Base-by-base conservation (phyloP, 1,140 invertebrate species). In the Rhysida immarginata region DNA sequence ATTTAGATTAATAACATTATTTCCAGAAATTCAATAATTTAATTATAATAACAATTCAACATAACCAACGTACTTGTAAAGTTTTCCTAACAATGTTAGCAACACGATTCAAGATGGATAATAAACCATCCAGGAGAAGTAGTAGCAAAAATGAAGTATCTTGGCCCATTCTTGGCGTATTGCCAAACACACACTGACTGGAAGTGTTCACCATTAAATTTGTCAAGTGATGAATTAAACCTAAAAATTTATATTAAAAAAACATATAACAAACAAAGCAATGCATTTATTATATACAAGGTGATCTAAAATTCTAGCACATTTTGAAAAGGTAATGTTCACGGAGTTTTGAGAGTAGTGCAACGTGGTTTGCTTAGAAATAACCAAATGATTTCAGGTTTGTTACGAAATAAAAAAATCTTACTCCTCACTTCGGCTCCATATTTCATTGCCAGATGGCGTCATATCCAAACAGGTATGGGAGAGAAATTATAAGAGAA, bases 91-190 rank as follows among this genome's bases (percentile, higher is more conserved):
- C 49, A 8, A 51, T 21, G 21, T 25, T 21, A 8, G 49, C 24
- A 14, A 51, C 24, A 26, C 26, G 49, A 27, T 26, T 51, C 24
- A 51, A 27, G 13, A 51, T 25, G 11, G 13, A 51, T 5, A 51
- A 26, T 8, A 51, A 5, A n/a, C 24, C 26, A 21, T 51, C 49
- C 49, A 51, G 26, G 13, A 51, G 16, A 25, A 51, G 13, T 16
- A 51, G 13, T 3, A 51, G 24, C 3, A 26, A 8, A 51, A 51
- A 51, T 3, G 49, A 51, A 51, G 20, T 20, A 51, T 51, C 49
- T 14, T 51, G 23, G 8, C 23, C 24, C 16, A 27, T 25, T 8
- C 24, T 20, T 11, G 26, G 3, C 16, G 49, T 3, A 51, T 27
- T 51, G 13, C 13, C 24, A 20, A 26, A 26, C 8, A 25, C 13